These are phyloP conservation scores for Cladopsammia gracilis DNA, from an alignment of 64 coral and sea anemone species.

Conservation along the genomic window DNA sequence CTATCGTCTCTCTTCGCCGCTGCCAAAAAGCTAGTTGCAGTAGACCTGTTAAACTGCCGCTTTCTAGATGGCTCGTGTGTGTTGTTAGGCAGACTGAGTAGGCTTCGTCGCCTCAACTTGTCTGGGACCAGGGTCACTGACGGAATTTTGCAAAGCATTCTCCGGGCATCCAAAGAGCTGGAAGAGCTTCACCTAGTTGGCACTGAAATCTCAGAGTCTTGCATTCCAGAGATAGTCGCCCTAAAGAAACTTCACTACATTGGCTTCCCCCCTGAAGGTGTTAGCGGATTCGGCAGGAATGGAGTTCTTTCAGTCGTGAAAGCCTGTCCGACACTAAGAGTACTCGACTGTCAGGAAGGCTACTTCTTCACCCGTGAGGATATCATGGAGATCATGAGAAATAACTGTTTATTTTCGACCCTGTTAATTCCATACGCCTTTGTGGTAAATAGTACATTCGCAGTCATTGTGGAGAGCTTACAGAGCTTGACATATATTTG, in stretches of 20 bases:
- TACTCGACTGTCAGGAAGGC: neutral
- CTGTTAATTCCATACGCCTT: neutral
- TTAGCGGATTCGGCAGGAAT: too few relatives aligned
- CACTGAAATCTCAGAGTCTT: neutral
- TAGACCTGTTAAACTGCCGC: neutral
- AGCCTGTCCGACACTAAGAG: too few relatives aligned
- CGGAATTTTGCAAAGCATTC: neutral
- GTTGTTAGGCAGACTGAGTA: neutral
- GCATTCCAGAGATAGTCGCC: slow-evolving; percentile 12
- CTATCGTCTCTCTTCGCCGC: neutral
- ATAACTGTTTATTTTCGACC: neutral
- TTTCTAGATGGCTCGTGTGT: neutral
- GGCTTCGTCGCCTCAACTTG: neutral
- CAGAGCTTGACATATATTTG: slow-evolving; percentile 12
- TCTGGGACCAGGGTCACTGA: neutral
- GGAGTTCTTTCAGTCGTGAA: too few relatives aligned
- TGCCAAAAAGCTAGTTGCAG: neutral
- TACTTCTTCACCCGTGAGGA: slow-evolving; percentile 1
- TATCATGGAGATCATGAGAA: neutral
- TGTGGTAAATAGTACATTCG: slow-evolving; percentile 6
- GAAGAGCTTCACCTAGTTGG: slow-evolving; percentile 1
- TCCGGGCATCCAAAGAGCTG: neutral
- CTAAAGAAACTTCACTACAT: slow-evolving; percentile 10
- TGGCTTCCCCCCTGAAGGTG: neutral
- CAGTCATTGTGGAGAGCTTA: neutral